Evolutionary conservation across 2,797 vertebrate species (phyloP), one percentile per base, ranked within the genome.

Genomic region (Graptemys geographica): DNA sequence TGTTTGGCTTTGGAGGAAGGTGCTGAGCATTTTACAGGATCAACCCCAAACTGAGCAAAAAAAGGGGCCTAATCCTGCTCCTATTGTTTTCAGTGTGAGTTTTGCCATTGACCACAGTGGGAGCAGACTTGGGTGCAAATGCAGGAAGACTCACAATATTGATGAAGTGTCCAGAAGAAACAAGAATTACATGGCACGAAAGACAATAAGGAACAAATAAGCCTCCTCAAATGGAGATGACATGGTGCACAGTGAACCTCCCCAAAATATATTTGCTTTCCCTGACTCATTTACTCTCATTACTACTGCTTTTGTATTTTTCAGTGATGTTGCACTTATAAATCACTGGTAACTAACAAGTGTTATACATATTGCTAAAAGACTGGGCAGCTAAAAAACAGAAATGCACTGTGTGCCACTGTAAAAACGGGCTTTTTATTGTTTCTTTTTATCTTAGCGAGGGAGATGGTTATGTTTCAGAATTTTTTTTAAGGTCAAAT

Each of bases 341-440:
- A 86, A 89, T 94, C 90, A 92, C 93, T 90, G 76, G 74, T 88
- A 94, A 74, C 89, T 92, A 91, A 92, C n/a, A 81, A 51, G 81
- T 79, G 94, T 96, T 96, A 47, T 51, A 87, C 62, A 25, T 82
- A 82, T 49, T 92, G 97, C 83, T 96, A 91, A 95, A 81, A 88
- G 94, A 90, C 92, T 90, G 90, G 96, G 96, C 95, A 95, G 97
- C 97, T 98, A 93, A 90, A 94, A 91, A 84, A 95, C 83, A 96
- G 80, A 93, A 94, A 91, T 90, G 95, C 96, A 96, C 94, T 96
- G 79, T 97, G 84, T 85, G 94, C 81, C 90, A 74, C 79, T 94
- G 92, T 96, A 96, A 97, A 97, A 96, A 97, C 84, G 83, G 86
- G 94, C 94, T 97, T 96, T 97, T 96, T 31, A 13, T 87, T 84